phyloP scores from a whole-genome alignment of 2,113 vertebrate species.

The Aythya baeri region DNA sequence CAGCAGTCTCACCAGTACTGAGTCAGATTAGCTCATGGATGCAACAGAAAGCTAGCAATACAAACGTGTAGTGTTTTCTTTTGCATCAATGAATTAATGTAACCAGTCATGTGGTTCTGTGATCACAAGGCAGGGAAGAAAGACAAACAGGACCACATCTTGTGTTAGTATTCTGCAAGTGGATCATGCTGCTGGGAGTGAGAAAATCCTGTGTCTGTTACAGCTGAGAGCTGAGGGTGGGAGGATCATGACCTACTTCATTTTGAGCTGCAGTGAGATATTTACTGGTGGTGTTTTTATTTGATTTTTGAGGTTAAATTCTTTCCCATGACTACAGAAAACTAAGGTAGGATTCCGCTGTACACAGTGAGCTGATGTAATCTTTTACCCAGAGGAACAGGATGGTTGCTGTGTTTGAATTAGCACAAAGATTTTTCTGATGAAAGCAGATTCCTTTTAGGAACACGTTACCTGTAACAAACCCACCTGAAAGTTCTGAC shows the following conservation, averaged over 20 bases:
- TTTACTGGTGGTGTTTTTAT: not conserved
- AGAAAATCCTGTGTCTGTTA: not conserved
- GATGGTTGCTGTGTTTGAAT: not conserved
- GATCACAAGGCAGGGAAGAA: not conserved
- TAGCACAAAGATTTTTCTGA: not conserved
- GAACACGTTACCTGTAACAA: not conserved
- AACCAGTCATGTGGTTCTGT: not conserved
- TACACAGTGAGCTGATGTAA: not conserved
- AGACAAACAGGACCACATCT: not conserved
- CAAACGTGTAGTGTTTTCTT: not conserved
- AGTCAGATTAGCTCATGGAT: not conserved
- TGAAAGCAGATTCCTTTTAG: not conserved
- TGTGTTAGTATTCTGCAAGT: not conserved
- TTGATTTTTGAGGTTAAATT: not conserved
- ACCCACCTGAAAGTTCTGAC: too few relatives aligned
- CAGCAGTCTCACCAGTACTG: not conserved
- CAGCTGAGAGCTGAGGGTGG: not conserved
- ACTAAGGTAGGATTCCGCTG: not conserved
- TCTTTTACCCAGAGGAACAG: not conserved
- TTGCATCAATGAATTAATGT: not conserved
- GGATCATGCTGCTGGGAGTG: not conserved
- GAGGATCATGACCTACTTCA: not conserved
- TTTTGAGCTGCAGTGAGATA: not conserved
- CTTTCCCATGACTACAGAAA: not conserved
- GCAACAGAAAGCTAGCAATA: not conserved